A percentile compares a stretch with the other conserved stretches of the same genome.
Evolutionary conservation across 1,140 invertebrate species (phyloP).

Genomic region (Apis laboriosa): DNA sequence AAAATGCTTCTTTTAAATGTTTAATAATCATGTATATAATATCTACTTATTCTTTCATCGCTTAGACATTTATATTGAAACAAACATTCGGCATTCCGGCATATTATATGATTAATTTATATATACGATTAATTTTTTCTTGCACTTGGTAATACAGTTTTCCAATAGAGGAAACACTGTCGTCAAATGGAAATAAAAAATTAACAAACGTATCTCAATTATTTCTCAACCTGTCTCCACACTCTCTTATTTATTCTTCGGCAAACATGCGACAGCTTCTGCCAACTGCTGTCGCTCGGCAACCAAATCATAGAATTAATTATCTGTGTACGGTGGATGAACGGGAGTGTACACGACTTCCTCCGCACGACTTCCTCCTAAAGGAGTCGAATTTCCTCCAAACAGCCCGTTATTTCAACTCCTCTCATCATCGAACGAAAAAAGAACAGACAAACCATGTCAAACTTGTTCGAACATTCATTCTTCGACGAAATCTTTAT

Average conservation of each 20-base stretch:
- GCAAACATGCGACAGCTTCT: background rate
- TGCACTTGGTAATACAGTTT: no score
- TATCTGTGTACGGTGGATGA: slow-evolving; percentile 21
- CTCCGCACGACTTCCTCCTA: background rate
- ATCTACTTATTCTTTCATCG: no score
- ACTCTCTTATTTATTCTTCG: slow-evolving; percentile 23
- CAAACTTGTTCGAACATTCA: no score
- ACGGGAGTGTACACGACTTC: background rate
- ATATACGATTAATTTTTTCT: no score
- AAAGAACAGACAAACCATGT: no score
- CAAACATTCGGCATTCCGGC: no score
- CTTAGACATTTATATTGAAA: no score
- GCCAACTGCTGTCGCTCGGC: slow-evolving; percentile 4
- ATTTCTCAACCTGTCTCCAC: slow-evolving; percentile 3
- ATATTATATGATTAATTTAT: no score
- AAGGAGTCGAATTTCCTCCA: background rate
- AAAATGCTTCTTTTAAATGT: no score
- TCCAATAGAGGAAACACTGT: background rate
- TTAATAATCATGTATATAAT: no score
- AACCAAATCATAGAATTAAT: slow-evolving; percentile 40
- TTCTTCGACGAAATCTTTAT: no score
- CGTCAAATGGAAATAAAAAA: background rate
- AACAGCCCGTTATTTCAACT: background rate
- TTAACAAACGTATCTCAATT: background rate
- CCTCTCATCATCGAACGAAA: background rate